Evolutionary conservation across 2,888 invertebrate species (phyloP), one percentile per base, ranked within the genome.

Genomic region (Furcula furcula): DNA sequence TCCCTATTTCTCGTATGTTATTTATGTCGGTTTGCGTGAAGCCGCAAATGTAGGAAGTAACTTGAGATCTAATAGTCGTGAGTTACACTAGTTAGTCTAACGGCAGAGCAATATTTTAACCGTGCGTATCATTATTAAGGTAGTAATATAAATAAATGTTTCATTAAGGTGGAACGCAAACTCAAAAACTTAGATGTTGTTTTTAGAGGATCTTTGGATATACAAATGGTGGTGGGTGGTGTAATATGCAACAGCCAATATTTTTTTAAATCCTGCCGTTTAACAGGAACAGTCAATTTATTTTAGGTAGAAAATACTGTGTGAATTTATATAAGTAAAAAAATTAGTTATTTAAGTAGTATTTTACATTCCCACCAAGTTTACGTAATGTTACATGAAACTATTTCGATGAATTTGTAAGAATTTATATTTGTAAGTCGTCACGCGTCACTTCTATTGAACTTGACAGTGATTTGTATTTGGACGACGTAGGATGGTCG

Each of bases 381-480:
- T 33, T 31, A 14, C 29, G 25, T 26, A 36, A 34, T 12, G 32
- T 34, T 20, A 31, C 14, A 33, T 18, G 29, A 2, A 12, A 31
- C 16, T 30, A 36, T 34, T 37, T 27, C 29, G 30, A 32, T 27
- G 7, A 40, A 31, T 32, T 33, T 33, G 10, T 33, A 44, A 44
- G 31, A 27, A 29, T 38, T 22, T 29, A 36, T 34, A 49, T 58
- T 62, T 54, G 40, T 32, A 14, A 75, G 61, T 69, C 67, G 41
- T 43, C 40, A 57, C 67, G 66, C 70, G 72, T 69, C 50, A 49
- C 43, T 73, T 72, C 60, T 62, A 61, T 64, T 77, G 68, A 78
- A 82, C 76, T 78, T 79, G 76, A 77, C 76, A 79, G 76, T 75
- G 69, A 73, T 76, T 74, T 73, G 68, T 76, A 69, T 74, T 71